Evolutionary conservation across 2,797 vertebrate species (phyloP), one percentile per base, ranked within the genome.

Genomic region (Chelmon rostratus): DNA sequence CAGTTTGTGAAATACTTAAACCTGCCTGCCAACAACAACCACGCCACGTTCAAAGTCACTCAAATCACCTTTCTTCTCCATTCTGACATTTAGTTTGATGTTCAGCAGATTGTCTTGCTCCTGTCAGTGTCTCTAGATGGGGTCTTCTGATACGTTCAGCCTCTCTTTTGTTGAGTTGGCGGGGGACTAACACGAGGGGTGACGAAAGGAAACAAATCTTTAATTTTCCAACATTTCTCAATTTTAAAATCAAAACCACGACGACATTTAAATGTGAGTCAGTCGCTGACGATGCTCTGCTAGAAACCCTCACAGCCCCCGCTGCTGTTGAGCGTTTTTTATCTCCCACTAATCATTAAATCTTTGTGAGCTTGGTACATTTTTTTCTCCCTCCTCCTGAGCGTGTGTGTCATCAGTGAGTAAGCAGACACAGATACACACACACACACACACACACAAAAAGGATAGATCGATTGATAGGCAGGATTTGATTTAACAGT

Each of bases 341-440:
- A 47, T 16, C 50, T 38, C 33, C 61, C 16, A 40, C 15, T 25
- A 16, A 52, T 35, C 13, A 49, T 19, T 38, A 69, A 83, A 70
- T 19, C 40, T 21, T 35, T 54, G 28, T 52, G 61, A 59, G 50
- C 28, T 35, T 73, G 8, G 2, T 66, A 38, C 18, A 64, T 62
- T 50, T 66, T 42, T 11, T 21, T 44, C 12, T 33, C 70, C 28
- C 58, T 54, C 64, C 49, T 81, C 46, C 52, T 47, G 13, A 65
- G 38, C 78, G 35, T 76, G 35, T 76, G 13, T 76, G 74, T 85
- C 76, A 86, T 84, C 58, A 47, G 12, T 88, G 81, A 84, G 66
- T 67, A 76, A 74, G 63, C 50, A 74, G 25, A 50, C 28, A 63
- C 31, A 61, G 8, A 53, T 9, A 52, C n/a, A 54, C 40, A 68